A percentile compares a stretch with the other conserved stretches of the same genome.
Evolutionary conservation across 2,113 vertebrate genomes (phyloP).

Genomic region (Poeciliopsis retropinna): DNA sequence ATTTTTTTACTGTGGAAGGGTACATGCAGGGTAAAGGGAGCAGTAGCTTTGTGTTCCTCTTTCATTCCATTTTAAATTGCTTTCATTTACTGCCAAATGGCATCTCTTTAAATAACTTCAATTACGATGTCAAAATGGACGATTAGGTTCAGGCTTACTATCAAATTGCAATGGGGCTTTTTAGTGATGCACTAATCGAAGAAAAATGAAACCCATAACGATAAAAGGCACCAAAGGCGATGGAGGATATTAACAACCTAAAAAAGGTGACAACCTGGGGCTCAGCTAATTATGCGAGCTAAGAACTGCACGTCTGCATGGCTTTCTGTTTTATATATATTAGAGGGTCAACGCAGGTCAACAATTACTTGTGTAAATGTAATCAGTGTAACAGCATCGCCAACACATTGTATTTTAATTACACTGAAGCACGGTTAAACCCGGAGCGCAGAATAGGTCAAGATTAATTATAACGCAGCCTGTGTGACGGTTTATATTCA

Average conservation of each 20-base stretch:
- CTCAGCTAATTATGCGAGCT: background rate
- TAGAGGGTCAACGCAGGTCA: conserved; percentile 16
- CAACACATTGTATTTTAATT: conserved; percentile 35
- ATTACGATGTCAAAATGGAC: conserved; percentile 36
- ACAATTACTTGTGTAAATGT: background rate
- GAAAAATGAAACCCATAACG: background rate
- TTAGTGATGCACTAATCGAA: background rate
- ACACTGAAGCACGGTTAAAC: background rate
- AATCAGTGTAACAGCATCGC: conserved; percentile 7
- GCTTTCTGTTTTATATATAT: conserved; percentile 12
- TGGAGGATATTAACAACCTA: background rate
- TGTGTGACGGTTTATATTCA: conserved; percentile 22
- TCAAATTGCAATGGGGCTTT: background rate
- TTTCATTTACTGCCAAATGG: background rate
- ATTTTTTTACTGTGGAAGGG: background rate
- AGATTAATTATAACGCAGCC: conserved; percentile 17
- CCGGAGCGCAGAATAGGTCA: background rate
- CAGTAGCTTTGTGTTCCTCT: background rate
- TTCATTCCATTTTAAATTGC: background rate
- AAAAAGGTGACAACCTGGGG: conserved; percentile 12
- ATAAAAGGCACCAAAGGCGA: background rate
- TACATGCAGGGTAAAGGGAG: background rate
- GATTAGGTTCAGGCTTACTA: conserved; percentile 1
- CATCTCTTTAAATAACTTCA: conserved; percentile 20
- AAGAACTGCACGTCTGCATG: background rate